Conservation (phyloP, 1,140 invertebrate species). For the Cyclina sinensis region DNA sequence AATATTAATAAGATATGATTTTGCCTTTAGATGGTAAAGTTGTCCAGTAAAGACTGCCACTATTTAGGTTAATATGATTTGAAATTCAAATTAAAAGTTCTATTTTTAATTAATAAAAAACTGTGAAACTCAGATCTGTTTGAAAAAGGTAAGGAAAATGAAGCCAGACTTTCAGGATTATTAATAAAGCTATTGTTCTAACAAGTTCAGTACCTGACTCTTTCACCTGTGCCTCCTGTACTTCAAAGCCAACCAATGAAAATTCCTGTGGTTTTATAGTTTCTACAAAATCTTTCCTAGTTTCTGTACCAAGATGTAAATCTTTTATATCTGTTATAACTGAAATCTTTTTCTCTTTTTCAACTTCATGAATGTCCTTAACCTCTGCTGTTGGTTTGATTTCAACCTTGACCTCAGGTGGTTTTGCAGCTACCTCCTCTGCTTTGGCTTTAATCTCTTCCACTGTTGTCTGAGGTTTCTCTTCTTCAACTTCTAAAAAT, state of each 20-base stretch:
- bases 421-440: background rate
- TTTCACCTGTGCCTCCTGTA: slow-evolving; percentile 17
- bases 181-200: slow-evolving; percentile 52
- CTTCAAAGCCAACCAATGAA: slow-evolving; percentile 46
- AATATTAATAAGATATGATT: no score
- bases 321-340: background rate
- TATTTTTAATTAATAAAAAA: no score
- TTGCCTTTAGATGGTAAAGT: no score
- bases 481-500: background rate
- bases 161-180: slow-evolving; percentile 55
- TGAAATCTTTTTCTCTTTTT: background rate
- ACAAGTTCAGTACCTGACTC: slow-evolving; percentile 45
- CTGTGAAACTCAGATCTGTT: background rate
- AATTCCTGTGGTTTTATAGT: slow-evolving; percentile 51
- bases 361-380: background rate
- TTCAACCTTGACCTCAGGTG: slow-evolving; percentile 27
- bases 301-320: background rate
- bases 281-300: slow-evolving; percentile 10
- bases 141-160: background rate
- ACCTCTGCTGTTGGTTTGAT: background rate
- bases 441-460: background rate
- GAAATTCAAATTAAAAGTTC: no score
- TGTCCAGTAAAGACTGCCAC: no score
- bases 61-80: no score
- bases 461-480: background rate